Conservation (phyloP, 2,888 invertebrate genomes). For the Rhagophthalmus giganteus region DNA sequence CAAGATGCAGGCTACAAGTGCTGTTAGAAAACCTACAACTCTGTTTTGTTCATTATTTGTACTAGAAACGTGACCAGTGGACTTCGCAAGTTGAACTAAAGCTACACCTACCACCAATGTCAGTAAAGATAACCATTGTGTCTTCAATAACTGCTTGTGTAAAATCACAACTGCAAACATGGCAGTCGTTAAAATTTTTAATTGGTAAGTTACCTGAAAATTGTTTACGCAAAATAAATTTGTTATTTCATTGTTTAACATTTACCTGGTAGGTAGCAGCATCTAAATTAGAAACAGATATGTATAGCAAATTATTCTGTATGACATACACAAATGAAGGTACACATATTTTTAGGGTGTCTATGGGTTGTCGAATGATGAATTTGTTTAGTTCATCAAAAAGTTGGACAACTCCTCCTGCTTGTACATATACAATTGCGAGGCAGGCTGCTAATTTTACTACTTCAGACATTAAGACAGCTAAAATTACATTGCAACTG, state of each 20-base stretch:
- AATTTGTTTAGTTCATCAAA: conserved; percentile 66
- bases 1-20: conserved; percentile 83
- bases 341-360: conserved; percentile 90
- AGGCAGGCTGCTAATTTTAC: conserved; percentile 85
- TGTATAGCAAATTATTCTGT: conserved; percentile 96
- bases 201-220: conserved; percentile 90
- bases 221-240: background rate
- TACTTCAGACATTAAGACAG: conserved; percentile 90
- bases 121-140: conserved; percentile 87
- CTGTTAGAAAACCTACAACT: conserved; percentile 78
- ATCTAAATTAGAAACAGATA: conserved; percentile 96
- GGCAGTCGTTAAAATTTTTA: conserved; percentile 96
- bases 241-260: conserved; percentile 21
- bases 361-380: conserved; percentile 79
- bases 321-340: conserved; percentile 94
- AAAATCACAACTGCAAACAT: conserved; percentile 91
- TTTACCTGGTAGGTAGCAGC: conserved; percentile 96
- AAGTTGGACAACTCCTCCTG: conserved; percentile 65
- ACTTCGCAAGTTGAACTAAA: conserved; percentile 75
- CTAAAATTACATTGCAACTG: too few relatives aligned
- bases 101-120: conserved; percentile 81
- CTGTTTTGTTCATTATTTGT: conserved; percentile 68
- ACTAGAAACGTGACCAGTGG: conserved; percentile 46
- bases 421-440: conserved; percentile 76
- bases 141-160: conserved; percentile 69